Evolutionary conservation across 64 coral and sea anemone species (phyloP), one percentile per base, ranked within the genome.

Genomic region (Porites lutea): DNA sequence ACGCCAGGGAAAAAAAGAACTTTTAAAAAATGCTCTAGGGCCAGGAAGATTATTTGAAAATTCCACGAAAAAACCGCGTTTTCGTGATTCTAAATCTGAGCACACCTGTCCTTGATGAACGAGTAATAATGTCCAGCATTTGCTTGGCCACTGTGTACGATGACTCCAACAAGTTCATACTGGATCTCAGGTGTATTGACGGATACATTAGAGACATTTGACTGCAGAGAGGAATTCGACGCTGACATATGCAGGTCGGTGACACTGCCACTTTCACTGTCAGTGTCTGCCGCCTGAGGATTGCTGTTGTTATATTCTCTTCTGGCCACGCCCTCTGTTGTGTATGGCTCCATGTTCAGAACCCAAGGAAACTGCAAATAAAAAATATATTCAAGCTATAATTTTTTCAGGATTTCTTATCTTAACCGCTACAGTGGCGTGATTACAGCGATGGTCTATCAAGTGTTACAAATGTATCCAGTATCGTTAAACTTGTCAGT

Each of bases 331-430:
- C 95, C 95, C 18, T 94, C 95, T 0, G 87, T 88, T 15, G 95
- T 97, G 91, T 97, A 97, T 54, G 95, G 95, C 44, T 97, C 95
- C 95, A 97, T 97, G 77, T 97, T 94, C 0, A 97, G 88, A 50
- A 94, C 27, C 95, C 95, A 97, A 3, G 95, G 95, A 88, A 97
- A 97, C 95, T 97, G 45, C 27, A 14, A 94, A 50, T 75, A 61
- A 13, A 1, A 79, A 4, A 37, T 37, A 37, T 37, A 37, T 37
- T 37, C 27, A 37, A 37, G 27, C 27, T 0, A 0, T 37, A 37
- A 37, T 37, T 37, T 37, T 37, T 37, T 37, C 27, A 37, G 27
- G 27, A 37, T 37, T 37, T 37, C 27, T 37, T 37, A 37, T 37
- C 27, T 37, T 37, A 37, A 37, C 27, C 27, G 27, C 27, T 37